Percentiles rank a stretch among this genome's conserved stretches.
phyloP scores from a whole-genome alignment of 2,797 vertebrate genomes.

The Monodelphis domestica region DNA sequence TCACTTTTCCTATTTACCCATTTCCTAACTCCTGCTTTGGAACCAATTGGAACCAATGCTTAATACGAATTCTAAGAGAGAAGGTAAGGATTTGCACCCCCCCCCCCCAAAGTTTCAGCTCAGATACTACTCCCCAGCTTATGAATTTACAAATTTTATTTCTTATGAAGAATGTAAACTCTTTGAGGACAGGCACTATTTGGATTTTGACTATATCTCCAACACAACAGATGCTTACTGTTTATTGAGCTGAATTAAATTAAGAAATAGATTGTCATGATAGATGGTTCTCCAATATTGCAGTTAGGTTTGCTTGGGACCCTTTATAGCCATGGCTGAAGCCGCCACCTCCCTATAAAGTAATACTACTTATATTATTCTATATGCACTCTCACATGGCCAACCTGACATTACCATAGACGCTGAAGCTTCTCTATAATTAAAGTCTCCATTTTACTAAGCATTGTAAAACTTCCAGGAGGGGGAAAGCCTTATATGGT shows the following conservation, averaged over 20 bases:
- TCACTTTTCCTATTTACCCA: too few relatives aligned
- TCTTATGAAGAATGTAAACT: not conserved
- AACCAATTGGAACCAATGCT: too few relatives aligned
- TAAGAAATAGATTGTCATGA: not conserved
- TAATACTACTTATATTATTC: not conserved
- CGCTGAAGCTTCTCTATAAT: not conserved
- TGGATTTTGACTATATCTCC: not conserved
- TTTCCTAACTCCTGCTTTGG: too few relatives aligned
- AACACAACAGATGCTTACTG: not conserved
- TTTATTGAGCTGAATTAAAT: not conserved
- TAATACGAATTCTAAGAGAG: too few relatives aligned
- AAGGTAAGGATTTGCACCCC: too few relatives aligned
- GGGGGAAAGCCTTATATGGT: not conserved
- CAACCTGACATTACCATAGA: not conserved
- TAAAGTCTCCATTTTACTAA: not conserved
- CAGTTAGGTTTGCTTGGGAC: too few relatives aligned
- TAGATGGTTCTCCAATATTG: not conserved
- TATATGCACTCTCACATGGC: fast-evolving
- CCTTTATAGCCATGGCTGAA: not conserved
- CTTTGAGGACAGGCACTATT: not conserved
- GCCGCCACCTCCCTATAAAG: not conserved
- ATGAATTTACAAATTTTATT: not conserved
- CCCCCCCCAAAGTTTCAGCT: not conserved
- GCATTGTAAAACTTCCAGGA: not conserved
- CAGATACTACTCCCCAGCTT: not conserved